Evolutionary conservation across 2,113 vertebrate species (phyloP).

Genomic region (Alaudala cheleensis): DNA sequence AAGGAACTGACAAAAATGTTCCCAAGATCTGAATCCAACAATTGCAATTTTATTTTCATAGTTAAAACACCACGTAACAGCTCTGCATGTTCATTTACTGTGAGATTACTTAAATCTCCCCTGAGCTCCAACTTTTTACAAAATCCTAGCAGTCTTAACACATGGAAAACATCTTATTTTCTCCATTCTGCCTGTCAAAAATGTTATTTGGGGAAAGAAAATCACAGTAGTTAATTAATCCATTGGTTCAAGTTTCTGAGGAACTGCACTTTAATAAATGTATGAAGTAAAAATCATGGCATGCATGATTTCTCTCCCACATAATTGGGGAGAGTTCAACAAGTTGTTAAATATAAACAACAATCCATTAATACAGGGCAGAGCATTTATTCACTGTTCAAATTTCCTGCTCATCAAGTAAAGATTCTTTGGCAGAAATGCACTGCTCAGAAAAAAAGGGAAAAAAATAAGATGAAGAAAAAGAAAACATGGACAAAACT

Average conservation of each 20-base stretch:
- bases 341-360: not conserved
- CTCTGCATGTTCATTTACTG: not conserved
- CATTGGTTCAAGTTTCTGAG: not conserved
- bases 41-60: not conserved
- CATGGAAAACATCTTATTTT: not conserved
- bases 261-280: not conserved
- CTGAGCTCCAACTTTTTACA: not conserved
- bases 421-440: not conserved
- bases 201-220: not conserved
- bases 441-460: not conserved
- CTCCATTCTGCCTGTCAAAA: not conserved
- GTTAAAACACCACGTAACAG: not conserved
- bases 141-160: not conserved
- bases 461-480: accelerated
- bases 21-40: not conserved
- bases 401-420: not conserved
- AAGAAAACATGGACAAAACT: not conserved
- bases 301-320: not conserved
- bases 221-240: not conserved
- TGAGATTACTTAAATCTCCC: not conserved
- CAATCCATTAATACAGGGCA: not conserved
- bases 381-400: not conserved
- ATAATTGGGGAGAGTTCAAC: not conserved
- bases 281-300: not conserved
- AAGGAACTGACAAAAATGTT: not conserved